Conservation (phyloP, 2,888 invertebrate genomes). For the Caprella mutica region DNA sequence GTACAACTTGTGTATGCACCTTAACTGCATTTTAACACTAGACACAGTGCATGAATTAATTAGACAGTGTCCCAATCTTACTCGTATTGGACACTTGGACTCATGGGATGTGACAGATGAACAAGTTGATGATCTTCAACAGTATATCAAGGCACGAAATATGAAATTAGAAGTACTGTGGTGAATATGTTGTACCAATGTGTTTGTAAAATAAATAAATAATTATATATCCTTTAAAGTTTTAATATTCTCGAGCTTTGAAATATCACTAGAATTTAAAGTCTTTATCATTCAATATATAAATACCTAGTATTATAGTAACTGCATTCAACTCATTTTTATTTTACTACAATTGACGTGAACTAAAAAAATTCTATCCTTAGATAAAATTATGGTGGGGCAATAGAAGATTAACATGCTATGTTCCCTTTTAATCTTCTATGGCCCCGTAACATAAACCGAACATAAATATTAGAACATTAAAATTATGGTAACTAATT, state of each 20-base stretch:
- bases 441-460: background rate
- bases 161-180: conserved; percentile 19
- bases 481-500: background rate
- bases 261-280: no score
- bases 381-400: background rate
- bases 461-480: background rate
- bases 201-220: no score
- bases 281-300: no score
- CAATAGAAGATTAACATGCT: background rate
- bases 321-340: no score
- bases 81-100: conserved; percentile 25
- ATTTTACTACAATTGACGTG: no score
- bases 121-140: conserved; percentile 11
- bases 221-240: no score
- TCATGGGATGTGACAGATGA: conserved; percentile 23
- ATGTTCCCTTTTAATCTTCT: background rate
- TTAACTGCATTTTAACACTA: conserved; percentile 26
- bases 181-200: no score
- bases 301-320: no score
- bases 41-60: conserved; percentile 13
- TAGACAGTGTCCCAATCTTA: conserved; percentile 16
- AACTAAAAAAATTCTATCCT: background rate
- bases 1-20: conserved; percentile 24
- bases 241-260: no score
- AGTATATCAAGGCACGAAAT: conserved; percentile 14